Evolutionary conservation across 2,797 vertebrate species (phyloP).

Genomic region (Emys orbicularis): DNA sequence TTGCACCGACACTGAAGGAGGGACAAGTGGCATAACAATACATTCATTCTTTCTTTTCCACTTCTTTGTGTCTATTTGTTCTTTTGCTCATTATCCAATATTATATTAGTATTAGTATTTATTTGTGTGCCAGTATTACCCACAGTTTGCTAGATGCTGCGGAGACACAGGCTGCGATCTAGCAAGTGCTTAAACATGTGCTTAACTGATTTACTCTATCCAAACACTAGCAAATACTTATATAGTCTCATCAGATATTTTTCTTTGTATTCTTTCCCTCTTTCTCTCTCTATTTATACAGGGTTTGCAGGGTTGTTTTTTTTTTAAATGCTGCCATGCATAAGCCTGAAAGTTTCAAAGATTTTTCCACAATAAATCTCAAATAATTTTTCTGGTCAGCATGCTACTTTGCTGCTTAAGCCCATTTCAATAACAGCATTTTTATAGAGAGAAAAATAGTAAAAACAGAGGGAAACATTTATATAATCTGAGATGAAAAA

Average conservation of each 20-base stretch:
- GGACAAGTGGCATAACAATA: background rate
- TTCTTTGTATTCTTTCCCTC: background rate
- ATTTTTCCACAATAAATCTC: conserved; percentile 37
- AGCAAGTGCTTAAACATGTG: background rate
- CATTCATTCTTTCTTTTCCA: background rate
- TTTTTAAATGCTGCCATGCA: background rate
- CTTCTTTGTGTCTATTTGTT: background rate
- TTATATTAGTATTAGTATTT: rapidly evolving
- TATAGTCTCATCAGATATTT: conserved; percentile 8
- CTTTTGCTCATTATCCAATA: background rate
- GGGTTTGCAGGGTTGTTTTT: background rate
- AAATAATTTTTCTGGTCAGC: background rate
- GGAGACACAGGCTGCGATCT: background rate
- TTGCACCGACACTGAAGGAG: background rate
- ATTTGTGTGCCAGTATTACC: background rate
- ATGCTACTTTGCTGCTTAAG: conserved; percentile 1
- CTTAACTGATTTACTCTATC: conserved; percentile 31
- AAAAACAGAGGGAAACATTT: background rate
- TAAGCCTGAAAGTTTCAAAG: rapidly evolving
- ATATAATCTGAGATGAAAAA: background rate
- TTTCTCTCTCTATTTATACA: background rate
- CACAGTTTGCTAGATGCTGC: background rate
- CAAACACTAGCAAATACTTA: conserved; percentile 35
- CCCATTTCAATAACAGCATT: background rate
- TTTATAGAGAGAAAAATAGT: background rate